Conservation (phyloP, 2,113 vertebrate genomes). For the Campylomormyrus tamandua region DNA sequence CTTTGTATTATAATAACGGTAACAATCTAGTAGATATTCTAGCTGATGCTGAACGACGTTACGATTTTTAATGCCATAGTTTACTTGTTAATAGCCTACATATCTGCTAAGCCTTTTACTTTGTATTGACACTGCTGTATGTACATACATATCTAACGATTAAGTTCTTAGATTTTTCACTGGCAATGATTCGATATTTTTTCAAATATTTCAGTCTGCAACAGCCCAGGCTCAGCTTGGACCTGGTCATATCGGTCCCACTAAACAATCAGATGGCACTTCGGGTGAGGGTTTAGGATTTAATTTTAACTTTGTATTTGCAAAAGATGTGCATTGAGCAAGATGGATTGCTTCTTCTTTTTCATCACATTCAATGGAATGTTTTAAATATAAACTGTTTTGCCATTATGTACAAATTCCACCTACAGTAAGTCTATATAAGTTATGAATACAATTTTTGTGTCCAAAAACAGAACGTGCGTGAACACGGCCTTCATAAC, state of each 20-base stretch:
- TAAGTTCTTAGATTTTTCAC: neutral
- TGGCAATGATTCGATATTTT: neutral
- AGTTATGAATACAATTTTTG: neutral
- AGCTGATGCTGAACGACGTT: neutral
- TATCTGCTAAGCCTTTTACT: neutral
- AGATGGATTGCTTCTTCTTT: neutral
- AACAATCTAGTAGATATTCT: neutral
- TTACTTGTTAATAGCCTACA: neutral
- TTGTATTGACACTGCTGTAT: neutral
- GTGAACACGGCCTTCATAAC: neutral
- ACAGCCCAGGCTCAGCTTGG: conserved; percentile 40
- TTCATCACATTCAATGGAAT: neutral
- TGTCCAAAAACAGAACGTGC: neutral
- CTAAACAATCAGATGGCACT: conserved; percentile 25
- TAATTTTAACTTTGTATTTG: neutral
- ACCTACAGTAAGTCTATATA: neutral
- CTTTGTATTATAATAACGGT: neutral
- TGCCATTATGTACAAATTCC: neutral
- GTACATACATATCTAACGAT: neutral
- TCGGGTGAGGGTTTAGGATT: conserved; percentile 46
- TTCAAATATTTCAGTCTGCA: conserved; percentile 33
- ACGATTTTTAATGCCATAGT: neutral
- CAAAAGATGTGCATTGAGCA: neutral
- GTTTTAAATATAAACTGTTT: neutral
- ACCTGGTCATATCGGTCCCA: conserved; percentile 65